Evolutionary conservation across 2,888 invertebrate genomes (phyloP).

Genomic region (Vesta saturnalis): DNA sequence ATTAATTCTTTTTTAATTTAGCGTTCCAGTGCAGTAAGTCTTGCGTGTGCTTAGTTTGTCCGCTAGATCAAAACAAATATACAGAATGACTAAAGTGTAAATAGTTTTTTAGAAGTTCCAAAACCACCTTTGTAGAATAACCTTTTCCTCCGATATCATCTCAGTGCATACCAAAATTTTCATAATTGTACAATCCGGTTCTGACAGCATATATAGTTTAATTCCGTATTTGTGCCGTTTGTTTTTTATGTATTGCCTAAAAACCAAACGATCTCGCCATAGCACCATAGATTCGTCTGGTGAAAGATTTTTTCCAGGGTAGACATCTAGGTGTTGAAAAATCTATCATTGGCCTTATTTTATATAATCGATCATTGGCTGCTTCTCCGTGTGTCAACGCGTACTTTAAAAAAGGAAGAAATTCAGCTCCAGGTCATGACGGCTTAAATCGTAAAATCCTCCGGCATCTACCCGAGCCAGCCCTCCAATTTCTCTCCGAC

Average conservation of each 20-base stretch:
- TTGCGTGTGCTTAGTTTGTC: too few species aligned
- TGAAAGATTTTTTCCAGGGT: neutral
- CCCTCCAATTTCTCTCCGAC: too few species aligned
- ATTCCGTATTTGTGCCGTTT: too few species aligned
- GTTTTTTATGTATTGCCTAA: too few species aligned
- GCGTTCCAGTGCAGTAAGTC: conserved; percentile 7
- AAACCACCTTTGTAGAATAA: neutral
- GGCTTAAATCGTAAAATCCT: too few species aligned
- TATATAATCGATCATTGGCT: neutral
- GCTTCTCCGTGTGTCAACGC: too few species aligned
- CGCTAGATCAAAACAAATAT: neutral
- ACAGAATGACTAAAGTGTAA: neutral
- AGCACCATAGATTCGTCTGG: too few species aligned
- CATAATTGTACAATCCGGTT: neutral
- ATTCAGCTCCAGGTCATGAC: too few species aligned
- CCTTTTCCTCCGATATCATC: neutral
- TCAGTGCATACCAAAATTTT: neutral
- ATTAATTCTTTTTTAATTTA: neutral
- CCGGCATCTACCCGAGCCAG: too few species aligned
- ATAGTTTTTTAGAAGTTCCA: neutral
- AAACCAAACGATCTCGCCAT: too few species aligned
- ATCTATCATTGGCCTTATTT: neutral
- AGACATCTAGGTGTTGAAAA: neutral
- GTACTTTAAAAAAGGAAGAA: too few species aligned
- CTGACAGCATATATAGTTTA: too few species aligned